Conservation (phyloP, 2,888 invertebrate genomes). For the Slavum lentiscoides region DNA sequence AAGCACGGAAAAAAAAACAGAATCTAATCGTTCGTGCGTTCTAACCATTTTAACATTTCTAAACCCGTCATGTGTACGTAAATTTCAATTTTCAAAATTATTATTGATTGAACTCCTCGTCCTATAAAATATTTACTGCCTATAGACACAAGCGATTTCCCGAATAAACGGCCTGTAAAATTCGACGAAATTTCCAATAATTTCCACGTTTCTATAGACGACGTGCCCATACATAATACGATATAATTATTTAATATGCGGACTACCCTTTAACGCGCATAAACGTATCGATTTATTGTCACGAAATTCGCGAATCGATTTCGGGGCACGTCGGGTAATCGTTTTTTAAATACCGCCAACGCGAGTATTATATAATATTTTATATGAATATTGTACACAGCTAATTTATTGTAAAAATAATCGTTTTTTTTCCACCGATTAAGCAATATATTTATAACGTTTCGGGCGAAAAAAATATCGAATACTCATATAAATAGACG, state of each 20-base stretch:
- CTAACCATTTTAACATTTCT: background rate
- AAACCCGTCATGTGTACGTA: background rate
- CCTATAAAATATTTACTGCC: no score
- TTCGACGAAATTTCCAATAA: background rate
- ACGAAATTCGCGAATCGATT: background rate
- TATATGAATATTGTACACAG: no score
- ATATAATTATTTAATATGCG: background rate
- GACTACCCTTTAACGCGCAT: background rate
- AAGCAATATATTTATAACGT: background rate
- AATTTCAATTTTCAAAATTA: background rate
- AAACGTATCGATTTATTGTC: background rate
- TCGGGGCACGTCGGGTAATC: background rate
- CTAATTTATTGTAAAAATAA: no score
- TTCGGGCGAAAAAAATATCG: background rate
- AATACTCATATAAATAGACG: no score
- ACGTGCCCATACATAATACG: background rate
- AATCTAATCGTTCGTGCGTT: background rate
- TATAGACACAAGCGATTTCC: no score
- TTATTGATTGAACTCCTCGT: no score
- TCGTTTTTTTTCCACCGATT: slow-evolving; percentile 14
- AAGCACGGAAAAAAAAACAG: background rate
- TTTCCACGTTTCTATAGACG: background rate
- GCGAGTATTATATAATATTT: no score
- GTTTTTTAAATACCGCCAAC: background rate
- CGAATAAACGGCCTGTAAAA: background rate